Conservation (phyloP, 2,888 invertebrate genomes). For the Fragum sueziense region DNA sequence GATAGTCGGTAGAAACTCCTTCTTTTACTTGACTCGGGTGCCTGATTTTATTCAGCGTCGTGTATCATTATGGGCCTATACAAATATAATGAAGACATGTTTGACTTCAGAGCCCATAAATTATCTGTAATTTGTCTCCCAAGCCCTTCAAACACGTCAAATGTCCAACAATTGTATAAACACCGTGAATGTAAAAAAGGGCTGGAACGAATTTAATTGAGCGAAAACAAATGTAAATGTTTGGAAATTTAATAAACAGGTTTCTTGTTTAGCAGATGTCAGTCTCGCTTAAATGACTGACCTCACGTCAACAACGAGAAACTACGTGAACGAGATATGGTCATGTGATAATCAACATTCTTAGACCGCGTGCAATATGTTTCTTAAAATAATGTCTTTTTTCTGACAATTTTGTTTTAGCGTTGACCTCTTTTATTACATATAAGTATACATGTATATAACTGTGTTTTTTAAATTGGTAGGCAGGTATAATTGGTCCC, state of each 20-base stretch:
- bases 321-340: neutral
- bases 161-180: slow-evolving; percentile 16
- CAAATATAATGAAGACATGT: slow-evolving; percentile 22
- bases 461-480: no score
- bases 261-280: slow-evolving; percentile 15
- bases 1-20: neutral
- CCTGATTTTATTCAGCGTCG: neutral
- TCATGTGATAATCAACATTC: neutral
- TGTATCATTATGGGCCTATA: slow-evolving; percentile 12
- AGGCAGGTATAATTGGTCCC: no score
- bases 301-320: slow-evolving; percentile 8
- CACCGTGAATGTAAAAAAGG: slow-evolving; percentile 10
- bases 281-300: slow-evolving; percentile 9
- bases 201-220: slow-evolving; percentile 23
- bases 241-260: slow-evolving; percentile 26
- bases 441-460: no score
- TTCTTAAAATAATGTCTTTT: no score
- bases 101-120: slow-evolving; percentile 21
- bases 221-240: slow-evolving; percentile 27
- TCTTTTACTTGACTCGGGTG: neutral
- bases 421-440: no score
- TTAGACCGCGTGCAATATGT: no score
- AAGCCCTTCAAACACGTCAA: slow-evolving; percentile 15
- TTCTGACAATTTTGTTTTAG: no score
- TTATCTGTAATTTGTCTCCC: slow-evolving; percentile 18